These are phyloP conservation scores for Morelia viridis DNA, from an alignment of 2,797 vertebrate species.

Conservation along the genomic window DNA sequence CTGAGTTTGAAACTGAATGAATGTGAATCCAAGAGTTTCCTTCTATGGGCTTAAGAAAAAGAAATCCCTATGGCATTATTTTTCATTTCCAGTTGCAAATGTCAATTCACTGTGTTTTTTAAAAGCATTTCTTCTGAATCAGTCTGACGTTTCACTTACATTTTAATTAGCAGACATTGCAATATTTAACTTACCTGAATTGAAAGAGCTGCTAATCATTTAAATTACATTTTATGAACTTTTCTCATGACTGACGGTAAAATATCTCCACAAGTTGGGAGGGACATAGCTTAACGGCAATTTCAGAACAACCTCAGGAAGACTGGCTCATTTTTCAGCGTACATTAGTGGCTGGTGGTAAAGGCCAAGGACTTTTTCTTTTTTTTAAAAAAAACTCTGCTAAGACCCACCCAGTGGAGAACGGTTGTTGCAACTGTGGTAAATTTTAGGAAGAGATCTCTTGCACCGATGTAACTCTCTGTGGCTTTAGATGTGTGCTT, in stretches of 20 bases:
- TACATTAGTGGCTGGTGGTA: background rate
- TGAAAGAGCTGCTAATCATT: background rate
- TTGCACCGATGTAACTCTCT: background rate
- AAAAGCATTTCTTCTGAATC: background rate
- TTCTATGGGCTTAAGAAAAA: background rate
- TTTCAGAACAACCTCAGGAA: conserved; percentile 11
- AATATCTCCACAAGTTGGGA: conserved; percentile 1
- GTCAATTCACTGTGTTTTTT: background rate
- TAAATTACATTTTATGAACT: background rate
- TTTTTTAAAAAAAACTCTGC: background rate
- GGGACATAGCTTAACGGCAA: background rate
- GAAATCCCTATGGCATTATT: background rate
- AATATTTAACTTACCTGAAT: background rate
- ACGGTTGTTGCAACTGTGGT: background rate
- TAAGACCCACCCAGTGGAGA: conserved; percentile 12
- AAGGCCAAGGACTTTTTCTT: background rate
- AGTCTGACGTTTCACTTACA: background rate
- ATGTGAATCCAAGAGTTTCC: no score
- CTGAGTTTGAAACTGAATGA: no score
- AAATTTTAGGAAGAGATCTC: conserved; percentile 8
- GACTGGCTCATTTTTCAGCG: background rate
- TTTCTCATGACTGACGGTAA: background rate
- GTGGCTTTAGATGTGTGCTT: background rate
- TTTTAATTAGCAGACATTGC: background rate
- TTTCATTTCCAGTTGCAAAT: background rate